These are phyloP conservation scores for Atractosteus spatula DNA, from an alignment of 2,113 vertebrate genomes.

Conservation along the genomic window DNA sequence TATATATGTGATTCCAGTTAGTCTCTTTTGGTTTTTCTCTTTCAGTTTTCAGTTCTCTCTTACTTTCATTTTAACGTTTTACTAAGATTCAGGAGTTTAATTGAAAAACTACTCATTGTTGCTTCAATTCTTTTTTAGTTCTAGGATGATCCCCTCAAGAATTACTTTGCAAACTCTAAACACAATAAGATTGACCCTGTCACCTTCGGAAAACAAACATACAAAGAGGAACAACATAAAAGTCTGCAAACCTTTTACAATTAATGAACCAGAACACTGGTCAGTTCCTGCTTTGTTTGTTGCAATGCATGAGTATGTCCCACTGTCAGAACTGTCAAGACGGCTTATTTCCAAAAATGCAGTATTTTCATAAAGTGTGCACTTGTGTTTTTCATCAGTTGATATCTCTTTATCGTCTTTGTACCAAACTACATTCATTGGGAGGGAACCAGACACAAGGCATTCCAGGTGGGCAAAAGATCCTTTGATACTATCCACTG, in stretches of 20 bases:
- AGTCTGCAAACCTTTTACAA: constrained; percentile 86
- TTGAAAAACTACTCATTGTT: too few species aligned
- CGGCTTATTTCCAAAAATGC: constrained; percentile 90
- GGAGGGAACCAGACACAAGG: constrained; percentile 91
- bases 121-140: too few species aligned
- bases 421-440: constrained; percentile 89
- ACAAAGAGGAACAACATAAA: constrained; percentile 19
- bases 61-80: too few species aligned
- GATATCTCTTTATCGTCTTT: constrained; percentile 85
- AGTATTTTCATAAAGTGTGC: constrained; percentile 92
- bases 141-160: too few species aligned
- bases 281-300: constrained; percentile 86
- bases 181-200: background rate
- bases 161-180: too few species aligned
- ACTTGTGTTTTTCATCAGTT: constrained; percentile 84
- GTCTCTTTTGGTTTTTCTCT: too few species aligned
- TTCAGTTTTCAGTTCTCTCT: too few species aligned
- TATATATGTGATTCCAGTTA: background rate
- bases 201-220: background rate
- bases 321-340: constrained; percentile 81
- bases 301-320: constrained; percentile 88
- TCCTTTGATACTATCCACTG: constrained; percentile 90
- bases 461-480: constrained; percentile 93
- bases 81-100: too few species aligned
- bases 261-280: constrained; percentile 84